phyloP scores from a whole-genome alignment of 2,888 invertebrate species.

The Lasioglossum leucozonium region DNA sequence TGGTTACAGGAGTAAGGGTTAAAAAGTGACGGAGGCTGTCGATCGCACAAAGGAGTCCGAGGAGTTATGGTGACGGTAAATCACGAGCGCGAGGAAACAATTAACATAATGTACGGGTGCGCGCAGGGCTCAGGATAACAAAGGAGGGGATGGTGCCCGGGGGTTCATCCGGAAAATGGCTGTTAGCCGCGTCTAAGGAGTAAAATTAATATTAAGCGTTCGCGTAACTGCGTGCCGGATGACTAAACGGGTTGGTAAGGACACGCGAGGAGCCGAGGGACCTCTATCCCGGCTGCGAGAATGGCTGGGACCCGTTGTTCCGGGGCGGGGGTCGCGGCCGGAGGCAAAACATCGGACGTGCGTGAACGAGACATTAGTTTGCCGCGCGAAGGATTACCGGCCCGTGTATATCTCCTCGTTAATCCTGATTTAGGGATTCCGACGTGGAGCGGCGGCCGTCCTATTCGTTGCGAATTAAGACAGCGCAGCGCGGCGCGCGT shows the following conservation, averaged over 20 bases:
- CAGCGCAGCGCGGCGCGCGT: not conserved
- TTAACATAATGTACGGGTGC: not conserved
- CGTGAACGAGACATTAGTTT: slow-evolving; percentile 74
- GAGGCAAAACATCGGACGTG: slow-evolving; percentile 60
- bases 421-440: slow-evolving; percentile 79
- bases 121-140: not conserved
- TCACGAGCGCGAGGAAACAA: not conserved
- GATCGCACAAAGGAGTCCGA: not conserved
- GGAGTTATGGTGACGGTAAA: not conserved
- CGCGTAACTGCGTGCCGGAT: slow-evolving; percentile 52
- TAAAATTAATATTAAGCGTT: slow-evolving; percentile 69
- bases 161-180: not conserved
- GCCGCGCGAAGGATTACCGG: slow-evolving; percentile 73
- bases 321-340: not conserved
- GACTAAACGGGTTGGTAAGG: slow-evolving; percentile 55
- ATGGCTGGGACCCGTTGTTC: not conserved
- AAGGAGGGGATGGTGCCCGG: not conserved
- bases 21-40: too few relatives aligned
- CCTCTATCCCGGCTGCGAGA: not conserved
- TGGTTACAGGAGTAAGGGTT: too few relatives aligned
- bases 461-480: slow-evolving; percentile 65
- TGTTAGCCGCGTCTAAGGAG: slow-evolving; percentile 38
- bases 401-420: slow-evolving; percentile 59
- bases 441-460: slow-evolving; percentile 10
- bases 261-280: slow-evolving; percentile 43